These are phyloP conservation scores for Drosophila neoperkinsi DNA, from an alignment of 2,888 invertebrate genomes.

Conservation along the genomic window DNA sequence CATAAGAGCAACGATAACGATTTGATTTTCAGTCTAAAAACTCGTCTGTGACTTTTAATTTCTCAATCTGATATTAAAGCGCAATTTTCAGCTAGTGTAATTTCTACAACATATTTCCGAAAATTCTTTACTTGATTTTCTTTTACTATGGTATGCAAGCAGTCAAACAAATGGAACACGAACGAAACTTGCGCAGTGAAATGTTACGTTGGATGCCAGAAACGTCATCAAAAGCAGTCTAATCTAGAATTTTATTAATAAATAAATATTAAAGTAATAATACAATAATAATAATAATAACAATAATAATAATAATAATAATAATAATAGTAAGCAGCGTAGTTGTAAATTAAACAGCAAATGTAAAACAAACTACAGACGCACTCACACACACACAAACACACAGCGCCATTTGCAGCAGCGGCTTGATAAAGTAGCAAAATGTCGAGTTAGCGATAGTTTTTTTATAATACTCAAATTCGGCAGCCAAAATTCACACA, in stretches of 20 bases:
- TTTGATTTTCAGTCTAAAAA: neutral
- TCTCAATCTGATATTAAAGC: neutral
- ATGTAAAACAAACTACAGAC: constrained; percentile 61
- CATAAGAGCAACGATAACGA: neutral
- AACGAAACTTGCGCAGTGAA: constrained; percentile 85
- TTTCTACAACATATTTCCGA: neutral
- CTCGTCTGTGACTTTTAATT: neutral
- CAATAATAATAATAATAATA: constrained; percentile 49
- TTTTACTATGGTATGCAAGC: constrained; percentile 22
- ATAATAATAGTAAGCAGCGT: constrained; percentile 74
- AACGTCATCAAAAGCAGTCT: constrained; percentile 85
- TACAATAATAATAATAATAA: constrained; percentile 57
- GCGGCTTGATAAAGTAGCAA: constrained; percentile 57
- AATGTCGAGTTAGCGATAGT: constrained; percentile 41
- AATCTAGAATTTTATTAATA: constrained; percentile 80
- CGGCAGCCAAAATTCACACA: constrained; percentile 48
- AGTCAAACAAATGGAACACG: constrained; percentile 85
- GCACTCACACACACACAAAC: constrained; percentile 35
- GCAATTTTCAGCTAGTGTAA: constrained; percentile 17
- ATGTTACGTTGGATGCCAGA: constrained; percentile 86
- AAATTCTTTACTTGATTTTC: neutral
- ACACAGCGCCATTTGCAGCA: constrained; percentile 53
- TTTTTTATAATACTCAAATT: constrained; percentile 52
- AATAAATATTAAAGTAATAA: constrained; percentile 65
- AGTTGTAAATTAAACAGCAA: constrained; percentile 74